A percentile compares a stretch with the other conserved stretches of the same genome.
Evolutionary conservation across 2,797 vertebrate genomes (phyloP).

Genomic region (Artibeus lituratus): DNA sequence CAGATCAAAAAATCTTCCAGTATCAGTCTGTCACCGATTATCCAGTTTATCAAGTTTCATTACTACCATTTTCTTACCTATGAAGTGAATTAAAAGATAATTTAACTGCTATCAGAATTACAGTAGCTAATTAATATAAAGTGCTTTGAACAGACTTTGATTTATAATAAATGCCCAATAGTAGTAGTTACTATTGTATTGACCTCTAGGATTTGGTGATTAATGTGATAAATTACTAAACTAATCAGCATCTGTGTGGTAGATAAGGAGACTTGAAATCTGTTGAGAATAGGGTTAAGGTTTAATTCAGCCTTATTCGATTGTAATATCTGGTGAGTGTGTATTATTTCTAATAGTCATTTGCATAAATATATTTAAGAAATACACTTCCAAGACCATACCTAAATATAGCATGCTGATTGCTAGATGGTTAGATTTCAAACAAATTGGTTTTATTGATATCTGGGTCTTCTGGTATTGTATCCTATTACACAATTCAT

Average conservation of each 20-base stretch:
- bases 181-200: not conserved
- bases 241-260: not conserved
- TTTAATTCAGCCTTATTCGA: not conserved
- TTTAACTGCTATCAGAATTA: not conserved
- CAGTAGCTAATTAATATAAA: not conserved
- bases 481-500: not conserved
- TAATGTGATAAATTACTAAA: not conserved
- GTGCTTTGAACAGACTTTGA: not conserved
- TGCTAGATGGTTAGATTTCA: not conserved
- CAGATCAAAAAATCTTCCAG: not conserved
- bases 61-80: slow-evolving; percentile 16
- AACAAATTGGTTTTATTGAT: not conserved
- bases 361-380: not conserved
- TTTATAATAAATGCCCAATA: not conserved
- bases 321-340: not conserved
- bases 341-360: not conserved
- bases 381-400: not conserved
- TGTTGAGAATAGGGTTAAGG: not conserved
- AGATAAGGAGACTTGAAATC: not conserved
- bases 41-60: not conserved
- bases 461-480: not conserved
- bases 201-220: not conserved
- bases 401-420: not conserved
- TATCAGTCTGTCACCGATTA: not conserved
- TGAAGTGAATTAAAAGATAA: slow-evolving; percentile 43